Evolutionary conservation across 2,797 vertebrate genomes (phyloP).

Genomic region (Alfaro cultratus): DNA sequence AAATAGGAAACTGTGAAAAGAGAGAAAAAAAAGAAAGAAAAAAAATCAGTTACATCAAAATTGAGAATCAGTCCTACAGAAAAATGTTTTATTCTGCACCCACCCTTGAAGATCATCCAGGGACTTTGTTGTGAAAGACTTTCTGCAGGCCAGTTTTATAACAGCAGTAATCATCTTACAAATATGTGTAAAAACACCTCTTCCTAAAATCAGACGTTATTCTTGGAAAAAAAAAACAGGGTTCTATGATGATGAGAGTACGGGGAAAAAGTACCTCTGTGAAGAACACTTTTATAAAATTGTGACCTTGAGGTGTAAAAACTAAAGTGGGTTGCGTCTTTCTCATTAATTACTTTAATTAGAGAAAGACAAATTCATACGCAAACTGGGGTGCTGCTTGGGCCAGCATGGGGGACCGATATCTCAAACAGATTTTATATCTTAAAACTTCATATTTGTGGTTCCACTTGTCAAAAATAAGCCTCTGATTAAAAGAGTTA

Average conservation of each 20-base stretch:
- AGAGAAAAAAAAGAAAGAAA: slow-evolving; percentile 29
- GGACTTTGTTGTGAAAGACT: background rate
- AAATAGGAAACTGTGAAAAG: slow-evolving; percentile 61
- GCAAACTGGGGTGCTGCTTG: background rate
- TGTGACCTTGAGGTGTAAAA: background rate
- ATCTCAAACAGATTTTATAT: background rate
- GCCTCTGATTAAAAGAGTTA: background rate
- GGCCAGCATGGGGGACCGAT: background rate
- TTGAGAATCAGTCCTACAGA: background rate
- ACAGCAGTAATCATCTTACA: background rate
- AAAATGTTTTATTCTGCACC: background rate
- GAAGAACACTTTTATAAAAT: background rate
- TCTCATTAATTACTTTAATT: background rate
- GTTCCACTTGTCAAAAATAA: background rate
- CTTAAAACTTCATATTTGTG: background rate
- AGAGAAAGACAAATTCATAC: background rate
- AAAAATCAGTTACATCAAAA: slow-evolving; percentile 38
- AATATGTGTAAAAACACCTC: background rate
- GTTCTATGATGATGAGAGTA: background rate
- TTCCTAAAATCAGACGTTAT: background rate
- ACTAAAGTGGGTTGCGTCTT: background rate
- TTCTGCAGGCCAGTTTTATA: background rate
- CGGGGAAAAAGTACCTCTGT: background rate
- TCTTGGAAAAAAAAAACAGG: background rate
- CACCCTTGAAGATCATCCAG: background rate